Evolutionary conservation across 2,888 invertebrate species (phyloP).

Genomic region (Caenorhabditis sp.): DNA sequence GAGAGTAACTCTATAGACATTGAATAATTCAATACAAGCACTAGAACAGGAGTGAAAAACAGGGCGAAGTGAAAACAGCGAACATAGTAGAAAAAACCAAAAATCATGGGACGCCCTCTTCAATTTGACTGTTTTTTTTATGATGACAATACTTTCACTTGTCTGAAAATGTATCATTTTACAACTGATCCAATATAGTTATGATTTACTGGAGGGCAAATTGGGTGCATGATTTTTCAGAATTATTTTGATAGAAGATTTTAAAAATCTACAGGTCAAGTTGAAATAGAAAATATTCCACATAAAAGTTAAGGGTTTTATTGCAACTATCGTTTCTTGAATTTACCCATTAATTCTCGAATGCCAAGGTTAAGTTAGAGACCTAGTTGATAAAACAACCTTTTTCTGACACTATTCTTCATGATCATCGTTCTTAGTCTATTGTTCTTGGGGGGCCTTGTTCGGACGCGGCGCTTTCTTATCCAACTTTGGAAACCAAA

Average conservation of each 20-base stretch:
- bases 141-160: background rate
- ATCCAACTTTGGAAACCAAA: constrained; percentile 45
- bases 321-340: background rate
- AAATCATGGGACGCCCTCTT: constrained; percentile 41
- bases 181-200: too few relatives aligned
- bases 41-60: constrained; percentile 31
- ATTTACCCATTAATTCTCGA: background rate
- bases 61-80: constrained; percentile 20
- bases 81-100: constrained; percentile 23
- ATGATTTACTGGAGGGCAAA: too few relatives aligned
- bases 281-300: too few relatives aligned
- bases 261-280: too few relatives aligned
- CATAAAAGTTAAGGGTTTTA: constrained; percentile 1
- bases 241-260: too few relatives aligned
- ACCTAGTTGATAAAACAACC: constrained; percentile 10
- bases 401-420: constrained; percentile 1
- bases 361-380: constrained; percentile 19
- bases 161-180: too few relatives aligned
- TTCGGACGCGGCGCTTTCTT: constrained; percentile 13
- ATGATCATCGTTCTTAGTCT: constrained; percentile 22
- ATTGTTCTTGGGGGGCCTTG: constrained; percentile 17
- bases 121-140: constrained; percentile 6
- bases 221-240: too few relatives aligned
- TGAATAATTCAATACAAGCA: constrained; percentile 55
- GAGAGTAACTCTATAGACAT: constrained; percentile 30